A percentile compares a stretch with the other conserved stretches of the same genome.
These are phyloP conservation scores for Tragopan temminckii DNA, from an alignment of 2,797 vertebrate species.

Conservation along the genomic window DNA sequence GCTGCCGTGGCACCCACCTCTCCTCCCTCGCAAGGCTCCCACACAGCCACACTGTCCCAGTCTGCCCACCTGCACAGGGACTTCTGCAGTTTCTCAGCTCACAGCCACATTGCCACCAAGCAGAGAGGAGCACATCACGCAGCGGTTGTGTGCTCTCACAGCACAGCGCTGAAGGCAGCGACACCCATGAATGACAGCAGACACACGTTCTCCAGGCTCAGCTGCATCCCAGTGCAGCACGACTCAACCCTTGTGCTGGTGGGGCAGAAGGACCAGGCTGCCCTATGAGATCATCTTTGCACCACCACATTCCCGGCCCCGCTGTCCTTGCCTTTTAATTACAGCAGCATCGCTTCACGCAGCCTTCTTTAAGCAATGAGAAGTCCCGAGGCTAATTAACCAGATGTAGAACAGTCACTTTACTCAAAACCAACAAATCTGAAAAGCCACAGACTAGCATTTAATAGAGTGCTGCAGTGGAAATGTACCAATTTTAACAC, in stretches of 20 bases:
- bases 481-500: background rate
- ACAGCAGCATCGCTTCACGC: background rate
- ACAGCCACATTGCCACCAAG: background rate
- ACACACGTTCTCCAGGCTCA: background rate
- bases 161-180: background rate
- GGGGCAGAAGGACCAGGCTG: background rate
- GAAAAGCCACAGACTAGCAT: background rate
- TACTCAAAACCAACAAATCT: background rate
- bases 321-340: conserved; percentile 9
- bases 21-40: background rate
- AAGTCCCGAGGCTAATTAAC: conserved; percentile 54
- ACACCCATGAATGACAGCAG: conserved; percentile 14
- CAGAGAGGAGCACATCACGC: background rate
- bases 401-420: conserved; percentile 7
- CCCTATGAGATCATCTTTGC: background rate
- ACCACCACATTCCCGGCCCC: background rate
- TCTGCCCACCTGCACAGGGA: background rate
- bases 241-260: background rate
- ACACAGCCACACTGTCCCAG: accelerated
- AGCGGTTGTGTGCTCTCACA: background rate
- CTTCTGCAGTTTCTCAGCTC: background rate
- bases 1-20: background rate
- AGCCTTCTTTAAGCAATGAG: conserved; percentile 19
- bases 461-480: background rate
- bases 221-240: background rate